A percentile compares a stretch with the other conserved stretches of the same genome.
Evolutionary conservation across 2,888 invertebrate genomes (phyloP).

Genomic region (Acrobasis consociella): DNA sequence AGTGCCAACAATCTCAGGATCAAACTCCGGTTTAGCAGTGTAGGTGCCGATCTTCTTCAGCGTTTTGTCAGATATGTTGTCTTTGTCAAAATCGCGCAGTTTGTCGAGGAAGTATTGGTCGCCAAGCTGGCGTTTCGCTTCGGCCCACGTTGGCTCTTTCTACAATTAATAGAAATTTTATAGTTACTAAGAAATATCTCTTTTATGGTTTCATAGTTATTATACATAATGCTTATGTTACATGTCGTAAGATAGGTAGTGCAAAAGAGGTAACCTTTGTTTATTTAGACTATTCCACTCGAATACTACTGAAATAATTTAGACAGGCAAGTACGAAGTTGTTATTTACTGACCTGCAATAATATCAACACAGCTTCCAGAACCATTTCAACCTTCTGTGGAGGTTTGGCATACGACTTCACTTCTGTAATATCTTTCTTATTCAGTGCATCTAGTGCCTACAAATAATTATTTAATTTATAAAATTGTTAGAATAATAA

Average conservation of each 20-base stretch:
- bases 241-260: too few relatives aligned
- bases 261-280: too few relatives aligned
- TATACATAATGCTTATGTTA: too few relatives aligned
- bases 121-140: slow-evolving; percentile 93
- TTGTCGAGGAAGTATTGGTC: slow-evolving; percentile 90
- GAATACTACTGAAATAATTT: too few relatives aligned
- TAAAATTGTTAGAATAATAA: too few relatives aligned
- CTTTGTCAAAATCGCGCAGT: slow-evolving; percentile 93
- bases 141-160: slow-evolving; percentile 92
- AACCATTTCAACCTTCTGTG: slow-evolving; percentile 93
- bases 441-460: slow-evolving; percentile 90
- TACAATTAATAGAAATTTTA: slow-evolving; percentile 40
- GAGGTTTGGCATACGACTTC: slow-evolving; percentile 94
- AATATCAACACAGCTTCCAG: slow-evolving; percentile 95
- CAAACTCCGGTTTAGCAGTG: slow-evolving; percentile 91
- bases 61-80: slow-evolving; percentile 92
- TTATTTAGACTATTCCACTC: too few relatives aligned
- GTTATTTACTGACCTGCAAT: slow-evolving; percentile 66
- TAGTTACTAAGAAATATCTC: too few relatives aligned
- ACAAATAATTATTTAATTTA: slow-evolving; percentile 14
- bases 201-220: too few relatives aligned
- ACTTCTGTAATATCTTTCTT: slow-evolving; percentile 95
- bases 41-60: slow-evolving; percentile 91
- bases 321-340: neutral
- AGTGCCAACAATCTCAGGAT: slow-evolving; percentile 92